Conservation (phyloP, 2,888 invertebrate genomes). For the Melanostoma mellinum region DNA sequence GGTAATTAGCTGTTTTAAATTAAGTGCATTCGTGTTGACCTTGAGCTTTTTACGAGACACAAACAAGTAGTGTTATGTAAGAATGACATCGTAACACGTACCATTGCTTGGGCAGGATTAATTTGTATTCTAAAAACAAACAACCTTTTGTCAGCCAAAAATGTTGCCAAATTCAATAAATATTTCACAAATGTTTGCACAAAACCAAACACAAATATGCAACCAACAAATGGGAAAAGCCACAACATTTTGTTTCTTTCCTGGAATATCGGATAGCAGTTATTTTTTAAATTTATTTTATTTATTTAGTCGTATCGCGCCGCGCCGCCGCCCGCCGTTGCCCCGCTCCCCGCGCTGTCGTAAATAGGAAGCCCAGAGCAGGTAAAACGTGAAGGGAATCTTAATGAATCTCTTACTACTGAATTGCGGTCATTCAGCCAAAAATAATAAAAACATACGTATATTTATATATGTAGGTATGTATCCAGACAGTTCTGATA, state of each 20-base stretch:
- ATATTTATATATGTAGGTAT: slow-evolving; percentile 1
- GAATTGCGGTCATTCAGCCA: slow-evolving; percentile 56
- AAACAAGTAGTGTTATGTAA: neutral
- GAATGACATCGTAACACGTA: neutral
- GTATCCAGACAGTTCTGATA: slow-evolving; percentile 18
- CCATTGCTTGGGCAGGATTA: slow-evolving; percentile 25
- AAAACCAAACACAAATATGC: neutral
- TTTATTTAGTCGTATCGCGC: too few species aligned
- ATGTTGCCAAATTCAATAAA: neutral
- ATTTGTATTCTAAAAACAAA: neutral
- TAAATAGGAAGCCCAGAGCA: slow-evolving; percentile 46
- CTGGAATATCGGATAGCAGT: slow-evolving; percentile 34
- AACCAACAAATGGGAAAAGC: slow-evolving; percentile 13
- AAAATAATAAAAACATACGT: slow-evolving; percentile 19
- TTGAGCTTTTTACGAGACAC: neutral
- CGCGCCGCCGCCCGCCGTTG: neutral
- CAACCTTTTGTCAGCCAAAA: slow-evolving; percentile 9
- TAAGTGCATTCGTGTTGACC: neutral
- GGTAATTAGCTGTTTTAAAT: too few species aligned
- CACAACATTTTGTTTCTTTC: slow-evolving; percentile 32
- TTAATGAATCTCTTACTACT: slow-evolving; percentile 42
- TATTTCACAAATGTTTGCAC: slow-evolving; percentile 5
- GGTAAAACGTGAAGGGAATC: slow-evolving; percentile 47
- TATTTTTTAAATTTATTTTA: neutral
- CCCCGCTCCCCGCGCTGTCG: neutral